Evolutionary conservation across 2,797 vertebrate species (phyloP), one percentile per base, ranked within the genome.

Genomic region (Dermochelys coriacea): DNA sequence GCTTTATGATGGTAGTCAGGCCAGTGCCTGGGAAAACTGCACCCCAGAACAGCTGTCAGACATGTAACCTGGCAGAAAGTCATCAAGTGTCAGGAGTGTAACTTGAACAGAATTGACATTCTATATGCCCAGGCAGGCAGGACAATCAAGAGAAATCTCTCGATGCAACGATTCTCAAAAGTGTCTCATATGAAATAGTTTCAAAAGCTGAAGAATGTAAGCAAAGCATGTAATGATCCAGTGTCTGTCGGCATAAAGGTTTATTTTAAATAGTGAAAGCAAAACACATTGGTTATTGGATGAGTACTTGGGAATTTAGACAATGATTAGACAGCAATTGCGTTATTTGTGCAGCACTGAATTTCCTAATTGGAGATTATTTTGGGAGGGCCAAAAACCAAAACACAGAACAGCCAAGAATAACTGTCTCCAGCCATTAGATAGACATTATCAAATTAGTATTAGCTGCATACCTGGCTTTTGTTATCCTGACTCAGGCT

Each of bases 31-130:
- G 97, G 97, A 96, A 94, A 97, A 96, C 96, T 31, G 87, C 89
- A 89, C 85, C 94, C 93, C 96, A 97, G 95, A 98, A 97, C 98
- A 98, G 98, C 98, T 98, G 98, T 98, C 98, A 97, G 91, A 98
- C 96, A 95, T 89, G 50, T 71, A 94, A 94, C 95, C 96, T 98
- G 97, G 97, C 97, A 98, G 91, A 93, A 87, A 97, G 95, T 91
- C 97, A 93, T 92, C 51, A 5, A 95, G 96, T 91, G 87, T 93
- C 97, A 96, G 94, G 78, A 91, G 83, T 0, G 3, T 59, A 89
- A 94, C 91, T 78, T 71, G 59, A 94, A 37, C 88, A 92, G 90
- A 92, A 84, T 75, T 97, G 97, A 96, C 95, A 97, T 97, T 96
- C 47, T 52, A 94, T 81, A 41, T 88, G 95, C 91, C 95, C 89